These are phyloP conservation scores for Drosophila littoralis DNA, from an alignment of 1,140 invertebrate species.

Conservation along the genomic window DNA sequence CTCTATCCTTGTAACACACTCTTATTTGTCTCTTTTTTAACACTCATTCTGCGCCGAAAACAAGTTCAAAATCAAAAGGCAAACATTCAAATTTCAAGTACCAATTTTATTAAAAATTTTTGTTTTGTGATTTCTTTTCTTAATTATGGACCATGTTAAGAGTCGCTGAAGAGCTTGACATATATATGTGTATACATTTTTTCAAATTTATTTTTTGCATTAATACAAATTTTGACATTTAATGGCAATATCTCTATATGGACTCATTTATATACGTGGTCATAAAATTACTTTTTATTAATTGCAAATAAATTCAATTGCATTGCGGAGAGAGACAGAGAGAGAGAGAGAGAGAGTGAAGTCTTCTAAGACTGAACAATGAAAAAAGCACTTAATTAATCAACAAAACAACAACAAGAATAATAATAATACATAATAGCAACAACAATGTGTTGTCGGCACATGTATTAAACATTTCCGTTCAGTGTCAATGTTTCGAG, in stretches of 20 bases:
- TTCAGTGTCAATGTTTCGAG: slow-evolving; percentile 84
- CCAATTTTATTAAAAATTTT: slow-evolving; percentile 59
- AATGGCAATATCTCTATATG: slow-evolving; percentile 47
- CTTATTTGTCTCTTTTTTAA: slow-evolving; percentile 4
- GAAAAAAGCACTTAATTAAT: slow-evolving; percentile 71
- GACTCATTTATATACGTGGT: slow-evolving; percentile 46
- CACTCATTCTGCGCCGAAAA: slow-evolving; percentile 28
- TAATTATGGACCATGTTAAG: slow-evolving; percentile 66
- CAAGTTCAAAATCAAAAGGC: slow-evolving; percentile 65
- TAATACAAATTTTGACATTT: slow-evolving; percentile 54
- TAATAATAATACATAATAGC: slow-evolving; percentile 58
- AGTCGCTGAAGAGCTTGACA: slow-evolving; percentile 43
- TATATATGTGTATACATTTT: slow-evolving; percentile 7
- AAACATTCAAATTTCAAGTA: slow-evolving; percentile 68
- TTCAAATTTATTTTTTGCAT: slow-evolving; percentile 19
- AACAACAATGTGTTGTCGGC: slow-evolving; percentile 48
- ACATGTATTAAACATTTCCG: slow-evolving; percentile 84
- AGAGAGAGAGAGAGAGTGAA: not conserved
- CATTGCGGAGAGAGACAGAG: slow-evolving; percentile 12
- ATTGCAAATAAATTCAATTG: slow-evolving; percentile 68
- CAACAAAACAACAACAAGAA: slow-evolving; percentile 49
- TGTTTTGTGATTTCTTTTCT: slow-evolving; percentile 36
- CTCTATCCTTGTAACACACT: not conserved
- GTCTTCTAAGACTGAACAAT: slow-evolving; percentile 64
- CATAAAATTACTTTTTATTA: slow-evolving; percentile 51